Conservation (phyloP, 2,113 vertebrate genomes). For the Pollachius pollachius region DNA sequence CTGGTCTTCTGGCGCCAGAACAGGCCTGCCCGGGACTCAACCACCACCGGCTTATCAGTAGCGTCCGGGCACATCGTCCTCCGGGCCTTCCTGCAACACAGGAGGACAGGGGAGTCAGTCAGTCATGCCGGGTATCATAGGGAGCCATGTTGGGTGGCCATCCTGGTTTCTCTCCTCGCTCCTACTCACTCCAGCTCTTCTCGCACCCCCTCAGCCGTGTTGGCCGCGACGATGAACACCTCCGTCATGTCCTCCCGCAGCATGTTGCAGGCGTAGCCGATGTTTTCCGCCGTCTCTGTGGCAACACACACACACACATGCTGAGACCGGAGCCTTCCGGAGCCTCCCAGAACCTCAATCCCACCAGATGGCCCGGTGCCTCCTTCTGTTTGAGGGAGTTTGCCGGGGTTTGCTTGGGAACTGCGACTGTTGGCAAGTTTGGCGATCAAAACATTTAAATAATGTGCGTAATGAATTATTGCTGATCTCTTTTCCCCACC, state of each 20-base stretch:
- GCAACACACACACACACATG: not conserved
- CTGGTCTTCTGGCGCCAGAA: constrained; percentile 59
- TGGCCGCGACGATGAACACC: constrained; percentile 79
- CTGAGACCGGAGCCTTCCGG: too few relatives aligned
- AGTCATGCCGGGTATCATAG: not conserved
- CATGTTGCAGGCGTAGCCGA: constrained; percentile 91
- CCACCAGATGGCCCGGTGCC: too few relatives aligned
- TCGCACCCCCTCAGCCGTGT: constrained; percentile 70
- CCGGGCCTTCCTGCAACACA: constrained; percentile 74
- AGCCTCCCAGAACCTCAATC: too few relatives aligned
- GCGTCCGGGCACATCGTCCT: constrained; percentile 79
- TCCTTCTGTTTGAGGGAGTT: too few relatives aligned
- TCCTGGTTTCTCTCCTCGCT: not conserved
- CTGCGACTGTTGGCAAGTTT: too few relatives aligned
- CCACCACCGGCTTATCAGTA: constrained; percentile 57
- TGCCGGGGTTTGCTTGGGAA: too few relatives aligned
- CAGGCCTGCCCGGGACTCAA: constrained; percentile 52
- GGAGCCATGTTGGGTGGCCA: not conserved
- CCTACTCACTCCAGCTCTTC: constrained; percentile 81
- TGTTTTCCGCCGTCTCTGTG: constrained; percentile 91
- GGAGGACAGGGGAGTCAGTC: not conserved
- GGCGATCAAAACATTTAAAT: too few relatives aligned
- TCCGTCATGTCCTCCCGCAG: constrained; percentile 86
- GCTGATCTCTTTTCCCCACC: constrained; percentile 63
- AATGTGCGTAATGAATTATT: too few relatives aligned